A percentile compares a stretch with the other conserved stretches of the same genome.
phyloP scores from a whole-genome alignment of 2,888 invertebrate genomes.

The Lasioglossum villosulum region DNA sequence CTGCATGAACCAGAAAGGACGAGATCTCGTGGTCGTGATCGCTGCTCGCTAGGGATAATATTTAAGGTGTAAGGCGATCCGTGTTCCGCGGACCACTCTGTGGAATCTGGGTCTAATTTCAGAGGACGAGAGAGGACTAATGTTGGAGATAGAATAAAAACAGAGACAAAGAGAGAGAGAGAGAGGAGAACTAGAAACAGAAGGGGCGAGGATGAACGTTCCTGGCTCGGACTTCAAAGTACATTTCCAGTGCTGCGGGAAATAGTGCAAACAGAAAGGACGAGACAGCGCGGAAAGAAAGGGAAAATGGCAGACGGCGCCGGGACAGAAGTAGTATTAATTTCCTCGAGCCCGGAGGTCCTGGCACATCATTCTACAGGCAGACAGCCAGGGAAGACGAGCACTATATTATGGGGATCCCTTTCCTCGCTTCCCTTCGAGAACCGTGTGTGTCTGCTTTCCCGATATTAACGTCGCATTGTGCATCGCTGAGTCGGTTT shows the following conservation, averaged over 20 bases:
- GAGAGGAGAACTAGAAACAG: constrained; percentile 4
- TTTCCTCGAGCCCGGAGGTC: constrained; percentile 72
- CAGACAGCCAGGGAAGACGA: constrained; percentile 64
- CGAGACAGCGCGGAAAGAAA: constrained; percentile 50
- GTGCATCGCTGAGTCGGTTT: constrained; percentile 21
- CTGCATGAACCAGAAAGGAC: neutral
- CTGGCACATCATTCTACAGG: constrained; percentile 69
- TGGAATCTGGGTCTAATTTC: constrained; percentile 21
- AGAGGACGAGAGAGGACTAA: neutral
- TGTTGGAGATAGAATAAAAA: neutral
- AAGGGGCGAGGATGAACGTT: constrained; percentile 50
- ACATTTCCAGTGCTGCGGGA: constrained; percentile 59
- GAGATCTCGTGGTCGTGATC: constrained; percentile 1
- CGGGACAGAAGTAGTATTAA: constrained; percentile 76
- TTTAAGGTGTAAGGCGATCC: neutral
- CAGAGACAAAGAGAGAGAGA: neutral
- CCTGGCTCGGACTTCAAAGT: constrained; percentile 73
- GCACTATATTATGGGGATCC: neutral
- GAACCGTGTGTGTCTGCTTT: constrained; percentile 26
- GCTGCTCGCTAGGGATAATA: neutral
- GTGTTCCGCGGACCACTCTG: neutral
- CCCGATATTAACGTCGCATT: constrained; percentile 47
- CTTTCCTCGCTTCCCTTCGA: constrained; percentile 49
- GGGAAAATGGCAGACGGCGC: constrained; percentile 57
- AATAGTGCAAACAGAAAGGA: constrained; percentile 65